These are phyloP conservation scores for Chaetodon trifasciatus DNA, from an alignment of 2,797 vertebrate species.

Conservation along the genomic window DNA sequence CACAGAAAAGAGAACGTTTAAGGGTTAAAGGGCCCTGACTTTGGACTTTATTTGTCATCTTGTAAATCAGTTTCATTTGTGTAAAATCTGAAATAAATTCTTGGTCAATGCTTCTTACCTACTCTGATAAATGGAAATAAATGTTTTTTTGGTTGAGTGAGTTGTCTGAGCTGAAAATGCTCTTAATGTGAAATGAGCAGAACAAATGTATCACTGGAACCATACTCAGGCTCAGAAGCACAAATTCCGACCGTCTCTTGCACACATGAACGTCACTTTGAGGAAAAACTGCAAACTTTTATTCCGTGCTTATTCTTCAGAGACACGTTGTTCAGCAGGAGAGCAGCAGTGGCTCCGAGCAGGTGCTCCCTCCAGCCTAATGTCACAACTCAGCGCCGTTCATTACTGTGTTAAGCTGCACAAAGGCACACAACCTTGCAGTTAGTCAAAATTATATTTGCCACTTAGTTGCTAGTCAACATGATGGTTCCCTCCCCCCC, in stretches of 20 bases:
- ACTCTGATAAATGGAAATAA: constrained; percentile 12
- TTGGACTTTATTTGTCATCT: neutral
- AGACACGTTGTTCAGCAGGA: constrained; percentile 4
- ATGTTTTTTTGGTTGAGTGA: constrained; percentile 39
- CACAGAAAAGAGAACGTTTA: neutral
- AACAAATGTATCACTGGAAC: constrained; percentile 2
- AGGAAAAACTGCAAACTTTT: neutral
- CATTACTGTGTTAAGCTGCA: constrained; percentile 18
- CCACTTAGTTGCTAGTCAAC: constrained; percentile 49
- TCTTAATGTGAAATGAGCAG: neutral
- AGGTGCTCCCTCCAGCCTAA: constrained; percentile 11
- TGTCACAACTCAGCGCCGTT: constrained; percentile 10
- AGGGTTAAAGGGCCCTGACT: neutral
- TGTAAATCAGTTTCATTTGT: neutral
- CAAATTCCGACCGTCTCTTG: constrained; percentile 12
- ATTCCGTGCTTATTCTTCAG: neutral
- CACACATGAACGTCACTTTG: constrained; percentile 15
- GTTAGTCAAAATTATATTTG: constrained; percentile 38
- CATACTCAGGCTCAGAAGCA: constrained; percentile 2
- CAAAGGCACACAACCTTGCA: constrained; percentile 20
- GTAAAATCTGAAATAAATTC: constrained; percentile 21
- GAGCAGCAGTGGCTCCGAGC: neutral
- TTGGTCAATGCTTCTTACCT: neutral
- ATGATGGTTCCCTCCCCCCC: constrained; percentile 1
- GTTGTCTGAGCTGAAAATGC: constrained; percentile 8